Base-by-base conservation (phyloP, 2,888 invertebrate species). In the Cheilosia variabilis region DNA sequence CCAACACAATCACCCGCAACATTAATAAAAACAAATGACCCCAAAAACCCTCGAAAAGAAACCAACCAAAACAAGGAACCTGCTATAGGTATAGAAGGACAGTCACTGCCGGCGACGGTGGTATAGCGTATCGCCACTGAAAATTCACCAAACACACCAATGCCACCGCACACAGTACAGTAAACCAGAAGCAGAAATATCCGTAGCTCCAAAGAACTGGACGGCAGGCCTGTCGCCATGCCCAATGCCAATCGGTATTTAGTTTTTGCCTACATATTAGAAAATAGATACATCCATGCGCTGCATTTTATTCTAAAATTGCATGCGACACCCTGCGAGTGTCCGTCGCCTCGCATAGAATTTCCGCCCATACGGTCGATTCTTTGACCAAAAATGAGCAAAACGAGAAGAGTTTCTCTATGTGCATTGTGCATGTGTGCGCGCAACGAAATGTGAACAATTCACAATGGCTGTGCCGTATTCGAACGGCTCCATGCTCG, bases 1-100 rank as follows among this genome's bases (percentile, higher is more conserved):
- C 80, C 83, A 80, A 84, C 87, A 87, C 76, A 87, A 83, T 80
- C 76, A 80, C 79, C 87, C 84, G 58, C 71, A 79, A 72, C 72
- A 87, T 87, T 84, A 84, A 87, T 87, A 87, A 84, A 87, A 87
- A 60, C 77, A 83, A 87, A 87, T 87, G 87, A 80, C 77, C 84
- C 84, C 63, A 60, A 77, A 87, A 87, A 84, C 72, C 83, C 83
- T 15, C 24, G 31, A 66, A 75, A 84, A 55, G 66, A 72, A 80
- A 43, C 41, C 47, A 66, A 68, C 63, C 47, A 60, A 62, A 66
- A 24, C 60, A 53, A 37, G 45, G 37, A 60, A 50, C 66, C 52
- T 52, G 17, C 43, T 37, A 13, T 37, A 13, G 37, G 37, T 37
- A 17, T 76, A 62, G 43, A 62, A 79, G 55, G 68, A 45, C 52